phyloP scores from a whole-genome alignment of 1,140 invertebrate genomes.

The Linepithema humile region DNA sequence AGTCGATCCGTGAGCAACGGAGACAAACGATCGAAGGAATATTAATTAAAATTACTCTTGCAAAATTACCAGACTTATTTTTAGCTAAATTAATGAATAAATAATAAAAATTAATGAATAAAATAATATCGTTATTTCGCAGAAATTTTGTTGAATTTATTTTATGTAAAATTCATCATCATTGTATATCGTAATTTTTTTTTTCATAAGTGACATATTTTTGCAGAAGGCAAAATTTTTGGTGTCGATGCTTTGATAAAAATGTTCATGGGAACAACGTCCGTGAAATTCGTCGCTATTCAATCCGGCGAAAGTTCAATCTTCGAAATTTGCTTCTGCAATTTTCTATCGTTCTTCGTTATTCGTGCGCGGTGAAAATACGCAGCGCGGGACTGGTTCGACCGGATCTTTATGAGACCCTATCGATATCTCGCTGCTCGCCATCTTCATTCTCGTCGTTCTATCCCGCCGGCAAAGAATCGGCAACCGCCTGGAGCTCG shows the following conservation, averaged over 20 bases:
- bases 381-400: neutral
- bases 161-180: neutral
- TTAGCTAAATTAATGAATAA: too few relatives aligned
- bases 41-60: neutral
- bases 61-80: neutral
- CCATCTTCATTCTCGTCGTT: slow-evolving; percentile 41
- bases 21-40: neutral
- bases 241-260: neutral
- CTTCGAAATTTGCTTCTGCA: neutral
- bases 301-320: neutral
- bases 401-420: slow-evolving; percentile 64
- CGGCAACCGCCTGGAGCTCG: slow-evolving; percentile 66
- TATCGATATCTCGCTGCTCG: slow-evolving; percentile 51
- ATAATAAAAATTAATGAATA: too few relatives aligned
- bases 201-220: neutral
- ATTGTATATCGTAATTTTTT: neutral
- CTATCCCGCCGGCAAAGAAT: slow-evolving; percentile 56
- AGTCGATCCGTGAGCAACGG: neutral
- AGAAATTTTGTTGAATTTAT: neutral
- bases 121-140: neutral
- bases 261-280: neutral
- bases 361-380: slow-evolving; percentile 25
- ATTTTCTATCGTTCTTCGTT: slow-evolving; percentile 17
- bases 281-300: neutral
- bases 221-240: neutral